Conservation (phyloP, 30 jellyfish, hydroid and myxozoan species). For the Chrysaora quinquecirrha region DNA sequence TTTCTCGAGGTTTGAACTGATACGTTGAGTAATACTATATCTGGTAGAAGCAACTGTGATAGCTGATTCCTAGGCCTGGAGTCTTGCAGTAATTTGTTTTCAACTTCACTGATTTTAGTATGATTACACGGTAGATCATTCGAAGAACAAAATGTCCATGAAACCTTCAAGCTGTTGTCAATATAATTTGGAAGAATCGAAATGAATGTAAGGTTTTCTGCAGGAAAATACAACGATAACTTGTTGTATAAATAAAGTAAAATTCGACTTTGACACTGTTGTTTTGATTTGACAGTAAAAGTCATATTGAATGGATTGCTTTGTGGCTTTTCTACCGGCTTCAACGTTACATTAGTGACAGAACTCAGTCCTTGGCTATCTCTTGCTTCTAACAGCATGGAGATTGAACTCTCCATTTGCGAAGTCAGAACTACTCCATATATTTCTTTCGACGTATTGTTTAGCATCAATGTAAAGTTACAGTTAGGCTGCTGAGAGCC, state of each 20-base stretch:
- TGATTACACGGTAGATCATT: constrained; percentile 1
- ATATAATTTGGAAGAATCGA: background rate
- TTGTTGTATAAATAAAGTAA: background rate
- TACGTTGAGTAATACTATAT: background rate
- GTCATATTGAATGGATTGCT: constrained; percentile 26
- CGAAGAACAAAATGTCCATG: constrained; percentile 58
- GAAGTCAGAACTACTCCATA: constrained; percentile 1
- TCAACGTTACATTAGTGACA: constrained; percentile 11
- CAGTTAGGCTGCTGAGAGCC: constrained; percentile 22
- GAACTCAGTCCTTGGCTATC: constrained; percentile 57
- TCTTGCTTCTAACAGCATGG: constrained; percentile 22
- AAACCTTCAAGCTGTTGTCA: background rate
- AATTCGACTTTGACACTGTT: background rate
- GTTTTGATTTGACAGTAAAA: background rate
- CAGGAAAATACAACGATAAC: constrained; percentile 11
- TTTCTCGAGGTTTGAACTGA: constrained; percentile 7
- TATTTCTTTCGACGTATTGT: constrained; percentile 34
- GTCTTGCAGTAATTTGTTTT: background rate
- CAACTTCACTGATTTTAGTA: background rate
- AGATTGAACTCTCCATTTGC: background rate
- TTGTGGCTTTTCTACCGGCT: background rate
- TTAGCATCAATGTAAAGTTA: constrained; percentile 26
- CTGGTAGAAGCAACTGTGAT: background rate
- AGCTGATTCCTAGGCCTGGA: background rate
- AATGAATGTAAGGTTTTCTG: constrained; percentile 1